phyloP scores from a whole-genome alignment of 2,113 vertebrate genomes.

The Hirundichthys speculiger region DNA sequence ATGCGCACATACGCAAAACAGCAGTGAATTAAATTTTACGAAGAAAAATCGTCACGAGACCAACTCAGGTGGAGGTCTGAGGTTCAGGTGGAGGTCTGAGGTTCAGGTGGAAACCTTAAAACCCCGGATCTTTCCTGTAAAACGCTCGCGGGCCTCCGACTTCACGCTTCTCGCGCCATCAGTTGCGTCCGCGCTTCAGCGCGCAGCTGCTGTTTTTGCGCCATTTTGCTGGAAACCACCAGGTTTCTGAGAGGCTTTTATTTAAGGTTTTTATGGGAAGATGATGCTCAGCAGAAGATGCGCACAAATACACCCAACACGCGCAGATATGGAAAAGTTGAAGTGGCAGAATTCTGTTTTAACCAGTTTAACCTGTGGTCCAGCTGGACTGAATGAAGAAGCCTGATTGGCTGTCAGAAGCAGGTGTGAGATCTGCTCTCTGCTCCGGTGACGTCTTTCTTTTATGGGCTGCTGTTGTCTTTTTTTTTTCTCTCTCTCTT shows the following conservation, averaged over 20 bases:
- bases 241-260: background rate
- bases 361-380: no score
- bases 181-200: no score
- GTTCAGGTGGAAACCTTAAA: no score
- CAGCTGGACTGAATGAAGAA: no score
- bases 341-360: background rate
- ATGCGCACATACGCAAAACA: background rate
- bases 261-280: background rate
- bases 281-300: slow-evolving; percentile 12
- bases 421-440: slow-evolving; percentile 19
- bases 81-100: background rate
- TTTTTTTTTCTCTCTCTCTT: slow-evolving; percentile 11
- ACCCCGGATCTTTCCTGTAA: no score
- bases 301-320: background rate
- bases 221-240: background rate
- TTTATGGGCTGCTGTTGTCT: slow-evolving; percentile 29
- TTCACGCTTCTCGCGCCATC: no score
- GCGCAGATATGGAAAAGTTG: background rate
- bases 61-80: no score
- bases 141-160: no score
- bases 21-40: background rate
- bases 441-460: slow-evolving; percentile 11
- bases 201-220: background rate
- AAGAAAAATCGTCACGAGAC: background rate
- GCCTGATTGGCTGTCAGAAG: slow-evolving; percentile 3